Evolutionary conservation across 2,888 invertebrate genomes (phyloP).

Genomic region (Dendrolimus pini): DNA sequence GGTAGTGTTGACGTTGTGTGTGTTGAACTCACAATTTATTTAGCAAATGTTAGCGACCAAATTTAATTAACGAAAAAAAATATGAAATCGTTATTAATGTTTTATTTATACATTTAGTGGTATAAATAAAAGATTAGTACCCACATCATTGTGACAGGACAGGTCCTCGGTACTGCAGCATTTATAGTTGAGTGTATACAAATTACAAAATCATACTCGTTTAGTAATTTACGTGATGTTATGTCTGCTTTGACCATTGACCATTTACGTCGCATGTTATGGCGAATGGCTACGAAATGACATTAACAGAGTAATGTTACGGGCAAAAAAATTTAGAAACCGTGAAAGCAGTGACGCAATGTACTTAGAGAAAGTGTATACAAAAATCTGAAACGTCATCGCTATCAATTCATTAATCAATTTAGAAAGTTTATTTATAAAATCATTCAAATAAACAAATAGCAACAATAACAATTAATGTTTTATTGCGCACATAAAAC

Average conservation of each 20-base stretch:
- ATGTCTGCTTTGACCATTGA: too few relatives aligned
- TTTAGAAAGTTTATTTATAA: conserved; percentile 55
- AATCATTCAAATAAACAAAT: conserved; percentile 12
- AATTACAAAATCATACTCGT: too few relatives aligned
- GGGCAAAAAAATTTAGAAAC: conserved; percentile 12
- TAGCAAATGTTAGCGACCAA: background rate
- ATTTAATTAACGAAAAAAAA: too few relatives aligned
- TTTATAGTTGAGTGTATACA: too few relatives aligned
- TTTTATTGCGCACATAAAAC: background rate
- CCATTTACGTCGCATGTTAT: too few relatives aligned
- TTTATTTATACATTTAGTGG: conserved; percentile 3
- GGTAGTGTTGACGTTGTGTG: background rate
- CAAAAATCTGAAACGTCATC: conserved; percentile 38
- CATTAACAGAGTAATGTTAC: too few relatives aligned
- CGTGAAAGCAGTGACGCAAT: conserved; percentile 45
- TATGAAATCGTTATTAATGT: background rate
- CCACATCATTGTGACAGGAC: too few relatives aligned
- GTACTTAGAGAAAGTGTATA: conserved; percentile 50
- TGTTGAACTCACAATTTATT: background rate
- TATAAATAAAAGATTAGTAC: conserved; percentile 9
- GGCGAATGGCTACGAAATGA: too few relatives aligned
- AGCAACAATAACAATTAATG: background rate
- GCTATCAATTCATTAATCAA: conserved; percentile 48
- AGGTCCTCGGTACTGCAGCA: too few relatives aligned
- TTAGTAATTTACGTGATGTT: too few relatives aligned